Evolutionary conservation across 2,113 vertebrate genomes (phyloP).

Genomic region (Colossoma macropomum): DNA sequence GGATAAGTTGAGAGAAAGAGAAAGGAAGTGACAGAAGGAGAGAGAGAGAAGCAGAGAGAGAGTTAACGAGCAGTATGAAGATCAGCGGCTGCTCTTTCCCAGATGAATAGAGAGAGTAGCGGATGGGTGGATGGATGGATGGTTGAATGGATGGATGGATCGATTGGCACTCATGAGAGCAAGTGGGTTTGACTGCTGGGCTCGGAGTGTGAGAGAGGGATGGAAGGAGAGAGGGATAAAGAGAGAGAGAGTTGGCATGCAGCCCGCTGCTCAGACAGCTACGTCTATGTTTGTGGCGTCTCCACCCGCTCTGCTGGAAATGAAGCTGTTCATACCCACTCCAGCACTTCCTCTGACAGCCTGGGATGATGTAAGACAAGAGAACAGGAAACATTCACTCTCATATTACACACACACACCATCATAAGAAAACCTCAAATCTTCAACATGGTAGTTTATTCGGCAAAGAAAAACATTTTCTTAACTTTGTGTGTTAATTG

Average conservation of each 20-base stretch:
- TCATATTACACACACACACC: constrained; percentile 5
- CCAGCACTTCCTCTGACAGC: constrained; percentile 37
- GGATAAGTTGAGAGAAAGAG: background rate
- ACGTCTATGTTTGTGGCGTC: constrained; percentile 79
- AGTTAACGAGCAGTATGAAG: constrained; percentile 87
- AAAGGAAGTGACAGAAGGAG: background rate
- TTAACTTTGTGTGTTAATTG: too few species aligned
- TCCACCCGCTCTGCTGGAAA: constrained; percentile 73
- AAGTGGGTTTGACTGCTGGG: constrained; percentile 22
- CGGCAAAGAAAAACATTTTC: background rate
- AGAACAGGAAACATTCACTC: constrained; percentile 4
- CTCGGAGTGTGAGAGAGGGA: background rate
- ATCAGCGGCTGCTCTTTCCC: constrained; percentile 81
- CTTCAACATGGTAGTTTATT: too few species aligned
- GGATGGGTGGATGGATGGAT: constrained; percentile 76
- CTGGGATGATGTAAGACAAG: constrained; percentile 14
- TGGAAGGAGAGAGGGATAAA: constrained; percentile 40
- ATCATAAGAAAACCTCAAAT: background rate
- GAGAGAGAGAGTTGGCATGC: constrained; percentile 82
- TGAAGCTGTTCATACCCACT: constrained; percentile 69
- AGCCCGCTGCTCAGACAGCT: constrained; percentile 85
- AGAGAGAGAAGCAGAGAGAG: constrained; percentile 49
- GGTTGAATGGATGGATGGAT: constrained; percentile 65
- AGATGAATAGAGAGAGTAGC: constrained; percentile 25
- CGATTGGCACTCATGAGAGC: constrained; percentile 82